Percentiles rank a stretch among this genome's conserved stretches.
phyloP scores from a whole-genome alignment of 1,140 invertebrate genomes.

The Drosophila obscura region DNA sequence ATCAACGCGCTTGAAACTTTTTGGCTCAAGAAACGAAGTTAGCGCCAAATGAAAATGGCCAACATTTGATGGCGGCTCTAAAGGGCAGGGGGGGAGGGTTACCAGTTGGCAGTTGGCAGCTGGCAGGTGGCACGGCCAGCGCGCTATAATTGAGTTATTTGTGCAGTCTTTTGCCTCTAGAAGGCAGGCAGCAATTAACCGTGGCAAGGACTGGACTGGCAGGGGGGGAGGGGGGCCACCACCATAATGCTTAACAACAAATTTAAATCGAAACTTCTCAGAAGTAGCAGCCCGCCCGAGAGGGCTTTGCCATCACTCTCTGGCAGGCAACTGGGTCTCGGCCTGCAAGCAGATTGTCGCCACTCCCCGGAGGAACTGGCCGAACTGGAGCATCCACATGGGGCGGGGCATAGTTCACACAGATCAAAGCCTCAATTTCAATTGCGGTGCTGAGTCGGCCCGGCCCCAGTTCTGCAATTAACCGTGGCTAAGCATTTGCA shows the following conservation, averaged over 20 bases:
- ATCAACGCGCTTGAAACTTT: slow-evolving; percentile 66
- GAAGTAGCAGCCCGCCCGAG: no score
- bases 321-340: no score
- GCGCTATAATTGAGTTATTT: slow-evolving; percentile 75
- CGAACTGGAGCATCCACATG: no score
- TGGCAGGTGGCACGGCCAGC: slow-evolving; percentile 9
- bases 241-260: no score
- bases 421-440: no score
- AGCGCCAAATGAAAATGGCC: slow-evolving; percentile 42
- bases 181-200: slow-evolving; percentile 49
- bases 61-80: not conserved
- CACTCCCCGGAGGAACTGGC: no score
- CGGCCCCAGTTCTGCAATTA: slow-evolving; percentile 12
- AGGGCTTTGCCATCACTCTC: no score
- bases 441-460: not conserved
- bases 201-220: not conserved
- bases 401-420: no score
- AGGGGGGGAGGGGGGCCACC: no score
- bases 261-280: no score
- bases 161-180: slow-evolving; percentile 54
- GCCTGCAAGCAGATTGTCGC: no score
- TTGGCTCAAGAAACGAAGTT: slow-evolving; percentile 57
- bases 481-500: slow-evolving; percentile 1
- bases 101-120: not conserved
- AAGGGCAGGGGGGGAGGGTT: not conserved